Percentiles rank a stretch among this genome's conserved stretches.
Evolutionary conservation across 2,888 invertebrate genomes (phyloP).

Genomic region (Tinea trinotella): DNA sequence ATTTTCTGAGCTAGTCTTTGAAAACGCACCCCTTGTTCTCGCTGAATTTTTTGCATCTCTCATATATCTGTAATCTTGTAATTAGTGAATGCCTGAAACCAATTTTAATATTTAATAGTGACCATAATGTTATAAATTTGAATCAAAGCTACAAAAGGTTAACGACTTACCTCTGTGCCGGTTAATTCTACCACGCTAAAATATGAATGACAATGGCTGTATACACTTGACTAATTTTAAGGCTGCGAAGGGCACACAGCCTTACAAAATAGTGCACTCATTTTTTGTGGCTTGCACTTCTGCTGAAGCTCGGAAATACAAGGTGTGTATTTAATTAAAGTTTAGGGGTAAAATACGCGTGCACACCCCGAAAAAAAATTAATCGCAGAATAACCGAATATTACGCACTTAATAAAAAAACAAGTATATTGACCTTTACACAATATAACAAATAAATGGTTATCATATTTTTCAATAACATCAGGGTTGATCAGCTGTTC

Average conservation of each 20-base stretch:
- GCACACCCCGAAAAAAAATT: not conserved
- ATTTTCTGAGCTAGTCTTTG: slow-evolving; percentile 12
- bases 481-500: slow-evolving; percentile 53
- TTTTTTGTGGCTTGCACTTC: slow-evolving; percentile 89
- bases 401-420: not conserved
- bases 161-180: slow-evolving; percentile 15
- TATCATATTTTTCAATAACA: not conserved
- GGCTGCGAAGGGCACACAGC: slow-evolving; percentile 80
- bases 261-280: slow-evolving; percentile 85
- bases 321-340: slow-evolving; percentile 70
- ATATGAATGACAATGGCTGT: slow-evolving; percentile 81
- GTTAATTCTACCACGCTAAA: slow-evolving; percentile 33
- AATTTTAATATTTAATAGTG: slow-evolving; percentile 8
- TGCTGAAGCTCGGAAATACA: slow-evolving; percentile 84
- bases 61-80: not conserved
- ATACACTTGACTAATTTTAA: slow-evolving; percentile 86
- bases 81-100: not conserved
- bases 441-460: not conserved
- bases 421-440: not conserved
- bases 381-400: not conserved
- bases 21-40: slow-evolving; percentile 18
- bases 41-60: slow-evolving; percentile 12
- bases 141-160: slow-evolving; percentile 2
- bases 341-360: not conserved
- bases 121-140: slow-evolving; percentile 2